Conservation (phyloP, 2,113 vertebrate species). For the Psittacula cyanocephala region DNA sequence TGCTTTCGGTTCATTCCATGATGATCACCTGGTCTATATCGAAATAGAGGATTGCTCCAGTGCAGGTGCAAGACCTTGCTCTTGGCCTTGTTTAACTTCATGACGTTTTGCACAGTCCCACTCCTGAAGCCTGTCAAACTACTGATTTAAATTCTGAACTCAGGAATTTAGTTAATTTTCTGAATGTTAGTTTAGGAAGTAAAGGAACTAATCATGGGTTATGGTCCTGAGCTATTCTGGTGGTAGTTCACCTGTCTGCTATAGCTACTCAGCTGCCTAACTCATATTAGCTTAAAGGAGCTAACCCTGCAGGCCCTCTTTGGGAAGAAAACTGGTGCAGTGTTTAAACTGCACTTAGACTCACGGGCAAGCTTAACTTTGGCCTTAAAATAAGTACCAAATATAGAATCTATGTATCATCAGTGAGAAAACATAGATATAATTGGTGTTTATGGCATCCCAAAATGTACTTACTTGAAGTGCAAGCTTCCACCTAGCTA, state of each 20-base stretch:
- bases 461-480: background rate
- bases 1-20: background rate
- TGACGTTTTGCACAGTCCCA: background rate
- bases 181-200: background rate
- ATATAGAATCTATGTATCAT: background rate
- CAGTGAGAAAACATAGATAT: background rate
- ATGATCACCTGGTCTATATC: accelerated
- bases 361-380: background rate
- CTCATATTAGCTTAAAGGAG: background rate
- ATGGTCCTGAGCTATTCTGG: background rate
- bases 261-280: background rate
- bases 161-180: background rate
- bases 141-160: background rate
- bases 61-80: background rate
- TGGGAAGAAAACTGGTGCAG: background rate
- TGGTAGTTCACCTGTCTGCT: background rate
- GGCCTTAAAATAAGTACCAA: slow-evolving; percentile 18
- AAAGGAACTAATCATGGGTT: background rate
- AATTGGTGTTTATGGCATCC: background rate
- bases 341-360: background rate
- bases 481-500: background rate
- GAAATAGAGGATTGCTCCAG: background rate
- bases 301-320: background rate
- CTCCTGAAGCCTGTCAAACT: background rate
- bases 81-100: background rate